Evolutionary conservation across 2,888 invertebrate species (phyloP), one percentile per base, ranked within the genome.

Genomic region (Antitype chi): DNA sequence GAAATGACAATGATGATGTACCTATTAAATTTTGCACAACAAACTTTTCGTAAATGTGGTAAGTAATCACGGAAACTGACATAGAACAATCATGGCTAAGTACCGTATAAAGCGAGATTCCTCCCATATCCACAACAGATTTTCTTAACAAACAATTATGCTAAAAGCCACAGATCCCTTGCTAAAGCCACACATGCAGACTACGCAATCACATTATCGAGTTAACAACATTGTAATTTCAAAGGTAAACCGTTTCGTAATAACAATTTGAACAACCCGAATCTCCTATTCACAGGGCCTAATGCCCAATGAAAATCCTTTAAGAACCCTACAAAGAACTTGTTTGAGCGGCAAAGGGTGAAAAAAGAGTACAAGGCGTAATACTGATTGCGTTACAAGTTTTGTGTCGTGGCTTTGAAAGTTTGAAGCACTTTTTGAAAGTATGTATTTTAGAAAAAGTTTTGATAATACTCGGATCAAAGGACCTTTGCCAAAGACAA

Each of bases 231-330:
- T 68, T 78, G 71, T 77, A 76, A 81, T 89, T 83, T 78, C 66
- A 66, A 80, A 87, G 85, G 87, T 85, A 74, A 85, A 82, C 74
- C 57, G 76, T 70, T 60, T 57, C 23, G 78, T 81, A 85, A 87
- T 83, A 87, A 89, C 79, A 89, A 76, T 85, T 87, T 84, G 49
- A 77, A 77, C 68, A 71, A 74, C 80, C 76, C 78, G 57, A 81
- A 83, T 71, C 66, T 69, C 68, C 70, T 57, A 77, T 87, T 85
- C 63, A 79, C 74, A 28, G 70, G 59, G 64, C 69, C 63, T 83
- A 87, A 89, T 81, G 81, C 74, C 67, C 80, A 67, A 76, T 79
- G 84, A 84, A 85, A 84, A 76, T 78, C 84, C 80, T 89, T 72
- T 81, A 83, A 83, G 67, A 76, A 53, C 72, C 52, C 32, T 67